phyloP scores from a whole-genome alignment of 2,797 vertebrate species.

The Gadopsis bispinosus region DNA sequence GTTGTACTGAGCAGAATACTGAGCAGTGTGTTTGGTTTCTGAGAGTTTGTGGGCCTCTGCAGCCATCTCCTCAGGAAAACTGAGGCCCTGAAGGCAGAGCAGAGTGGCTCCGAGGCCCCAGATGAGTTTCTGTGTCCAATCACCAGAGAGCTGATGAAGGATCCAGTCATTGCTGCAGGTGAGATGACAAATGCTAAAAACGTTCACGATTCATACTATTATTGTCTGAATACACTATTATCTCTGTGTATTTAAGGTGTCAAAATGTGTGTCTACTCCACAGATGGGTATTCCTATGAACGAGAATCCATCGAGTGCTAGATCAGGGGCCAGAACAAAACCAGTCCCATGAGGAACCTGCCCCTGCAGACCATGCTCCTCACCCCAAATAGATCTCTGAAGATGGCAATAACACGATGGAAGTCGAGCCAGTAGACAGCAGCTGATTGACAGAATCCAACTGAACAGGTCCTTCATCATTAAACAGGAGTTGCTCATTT shows the following conservation, averaged over 20 bases:
- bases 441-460: conserved; percentile 8
- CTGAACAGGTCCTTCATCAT: neutral
- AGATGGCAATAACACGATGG: conserved; percentile 91
- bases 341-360: conserved; percentile 93
- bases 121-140: conserved; percentile 93
- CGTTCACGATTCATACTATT: neutral
- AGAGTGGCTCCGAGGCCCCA: conserved; percentile 77
- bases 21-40: conserved; percentile 34
- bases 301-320: conserved; percentile 89
- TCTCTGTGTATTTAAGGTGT: neutral
- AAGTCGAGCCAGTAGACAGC: conserved; percentile 59
- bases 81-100: conserved; percentile 82
- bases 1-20: neutral
- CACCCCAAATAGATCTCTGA: conserved; percentile 89
- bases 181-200: conserved; percentile 25
- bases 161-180: conserved; percentile 93
- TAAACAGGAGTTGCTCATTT: neutral
- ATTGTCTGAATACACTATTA: neutral
- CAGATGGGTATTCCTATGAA: conserved; percentile 94
- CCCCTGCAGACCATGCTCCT: conserved; percentile 85
- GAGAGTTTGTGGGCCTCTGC: conserved; percentile 89
- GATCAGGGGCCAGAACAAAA: conserved; percentile 87
- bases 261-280: conserved; percentile 32
- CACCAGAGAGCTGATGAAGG: conserved; percentile 90
- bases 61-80: conserved; percentile 87